Evolutionary conservation across 2,797 vertebrate genomes (phyloP).

Genomic region (Hydrophis major): DNA sequence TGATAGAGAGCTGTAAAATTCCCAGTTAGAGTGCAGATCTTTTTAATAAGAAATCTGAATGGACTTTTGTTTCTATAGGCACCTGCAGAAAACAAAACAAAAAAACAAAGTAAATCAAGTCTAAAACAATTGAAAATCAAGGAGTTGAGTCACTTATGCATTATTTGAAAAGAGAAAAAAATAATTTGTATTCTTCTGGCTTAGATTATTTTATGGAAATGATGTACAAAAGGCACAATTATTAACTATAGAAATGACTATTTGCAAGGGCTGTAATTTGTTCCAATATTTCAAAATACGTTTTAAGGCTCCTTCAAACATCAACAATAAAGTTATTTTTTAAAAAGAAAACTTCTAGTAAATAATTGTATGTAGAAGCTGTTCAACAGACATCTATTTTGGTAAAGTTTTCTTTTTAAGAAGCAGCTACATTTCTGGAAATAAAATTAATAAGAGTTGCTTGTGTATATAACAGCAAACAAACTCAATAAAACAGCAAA

Average conservation of each 20-base stretch:
- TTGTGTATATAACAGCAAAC: neutral
- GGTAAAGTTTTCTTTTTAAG: neutral
- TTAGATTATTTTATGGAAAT: neutral
- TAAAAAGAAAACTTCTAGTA: neutral
- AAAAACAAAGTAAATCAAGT: constrained; percentile 5
- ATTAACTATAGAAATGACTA: neutral
- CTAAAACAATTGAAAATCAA: neutral
- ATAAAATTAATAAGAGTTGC: neutral
- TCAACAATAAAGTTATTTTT: neutral
- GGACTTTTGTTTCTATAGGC: constrained; percentile 28
- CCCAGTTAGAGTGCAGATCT: constrained; percentile 69
- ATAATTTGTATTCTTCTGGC: neutral
- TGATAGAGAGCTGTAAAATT: constrained; percentile 66
- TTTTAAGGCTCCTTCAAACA: neutral
- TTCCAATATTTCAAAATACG: neutral
- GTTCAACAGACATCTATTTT: neutral
- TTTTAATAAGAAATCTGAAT: constrained; percentile 55
- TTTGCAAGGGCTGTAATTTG: neutral
- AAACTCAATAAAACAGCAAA: neutral
- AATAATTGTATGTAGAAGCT: neutral
- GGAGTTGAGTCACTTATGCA: neutral
- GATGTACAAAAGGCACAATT: neutral
- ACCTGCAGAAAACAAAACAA: constrained; percentile 46
- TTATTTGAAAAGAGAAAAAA: neutral
- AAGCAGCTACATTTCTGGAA: neutral